phyloP scores from a whole-genome alignment of 2,113 vertebrate species.

The Cisticola juncidis region DNA sequence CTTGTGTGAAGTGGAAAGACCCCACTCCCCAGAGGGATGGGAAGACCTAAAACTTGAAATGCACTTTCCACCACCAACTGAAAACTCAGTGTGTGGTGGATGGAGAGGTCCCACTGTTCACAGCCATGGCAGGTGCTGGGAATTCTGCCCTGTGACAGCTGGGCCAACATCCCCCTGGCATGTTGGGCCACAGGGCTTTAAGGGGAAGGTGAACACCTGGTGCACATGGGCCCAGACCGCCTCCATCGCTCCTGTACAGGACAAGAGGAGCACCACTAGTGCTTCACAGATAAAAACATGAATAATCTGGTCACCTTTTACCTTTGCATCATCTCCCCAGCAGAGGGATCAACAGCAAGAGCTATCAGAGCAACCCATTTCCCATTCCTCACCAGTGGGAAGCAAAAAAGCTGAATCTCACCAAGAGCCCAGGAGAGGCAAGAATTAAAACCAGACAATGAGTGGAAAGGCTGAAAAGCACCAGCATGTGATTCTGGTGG shows the following conservation, averaged over 20 bases:
- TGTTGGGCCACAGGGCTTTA: rapidly evolving
- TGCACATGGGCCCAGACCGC: not conserved
- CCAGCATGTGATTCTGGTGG: not conserved
- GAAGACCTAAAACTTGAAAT: not conserved
- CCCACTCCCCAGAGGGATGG: not conserved
- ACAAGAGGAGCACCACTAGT: not conserved
- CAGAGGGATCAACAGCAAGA: not conserved
- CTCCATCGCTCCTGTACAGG: not conserved
- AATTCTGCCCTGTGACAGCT: not conserved
- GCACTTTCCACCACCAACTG: not conserved
- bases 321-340: not conserved
- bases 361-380: not conserved
- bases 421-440: not conserved
- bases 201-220: not conserved
- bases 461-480: not conserved
- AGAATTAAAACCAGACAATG: not conserved
- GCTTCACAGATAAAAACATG: not conserved
- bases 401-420: not conserved
- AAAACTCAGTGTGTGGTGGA: not conserved
- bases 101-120: not conserved
- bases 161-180: not conserved
- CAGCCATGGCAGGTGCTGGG: rapidly evolving
- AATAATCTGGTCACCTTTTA: not conserved
- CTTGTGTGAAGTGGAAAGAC: not conserved
- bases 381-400: not conserved